Conservation (phyloP, 2,113 vertebrate species). For the Pedionomus torquatus region DNA sequence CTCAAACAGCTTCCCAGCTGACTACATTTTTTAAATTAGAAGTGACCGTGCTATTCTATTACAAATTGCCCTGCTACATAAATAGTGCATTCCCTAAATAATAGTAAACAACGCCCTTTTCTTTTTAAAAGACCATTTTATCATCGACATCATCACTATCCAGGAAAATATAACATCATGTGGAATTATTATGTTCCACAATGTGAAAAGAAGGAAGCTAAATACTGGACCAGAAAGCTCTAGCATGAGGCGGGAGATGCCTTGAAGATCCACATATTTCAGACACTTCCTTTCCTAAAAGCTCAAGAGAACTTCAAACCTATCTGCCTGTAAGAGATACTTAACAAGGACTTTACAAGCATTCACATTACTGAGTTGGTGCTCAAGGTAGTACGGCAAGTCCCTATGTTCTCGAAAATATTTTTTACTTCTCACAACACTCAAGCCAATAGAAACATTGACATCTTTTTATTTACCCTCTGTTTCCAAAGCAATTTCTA, state of each 20-base stretch:
- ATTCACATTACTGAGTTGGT: neutral
- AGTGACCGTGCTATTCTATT: neutral
- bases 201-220: neutral
- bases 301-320: neutral
- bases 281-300: neutral
- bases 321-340: neutral
- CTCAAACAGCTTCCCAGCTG: neutral
- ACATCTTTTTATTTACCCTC: neutral
- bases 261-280: neutral
- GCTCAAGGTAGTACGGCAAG: neutral
- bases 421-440: neutral
- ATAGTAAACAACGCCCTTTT: neutral
- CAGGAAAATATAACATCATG: neutral
- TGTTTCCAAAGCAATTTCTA: neutral
- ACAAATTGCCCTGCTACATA: neutral
- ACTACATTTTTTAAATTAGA: neutral
- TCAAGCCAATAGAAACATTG: neutral
- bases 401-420: accelerated
- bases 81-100: neutral
- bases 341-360: neutral
- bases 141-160: neutral
- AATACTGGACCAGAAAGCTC: neutral
- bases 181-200: neutral
- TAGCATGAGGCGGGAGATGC: neutral
- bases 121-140: neutral